Evolutionary conservation across 2,888 invertebrate species (phyloP), one percentile per base, ranked within the genome.

Genomic region (Chymomyza procnemis): DNA sequence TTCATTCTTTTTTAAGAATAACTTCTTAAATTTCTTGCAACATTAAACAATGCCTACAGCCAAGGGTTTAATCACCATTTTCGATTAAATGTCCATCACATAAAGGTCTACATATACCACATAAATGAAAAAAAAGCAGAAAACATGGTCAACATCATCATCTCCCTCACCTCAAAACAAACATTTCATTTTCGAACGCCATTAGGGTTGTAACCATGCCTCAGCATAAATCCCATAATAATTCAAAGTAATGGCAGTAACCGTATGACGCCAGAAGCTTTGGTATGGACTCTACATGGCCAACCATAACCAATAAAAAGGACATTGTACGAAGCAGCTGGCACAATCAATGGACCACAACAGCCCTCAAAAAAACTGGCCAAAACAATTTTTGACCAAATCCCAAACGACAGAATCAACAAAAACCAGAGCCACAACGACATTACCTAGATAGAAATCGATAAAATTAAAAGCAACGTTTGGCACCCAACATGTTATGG

Each of bases 251-350:
- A 50, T 50, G 50, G 18, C 34, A 41, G 9, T 41, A 12, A 1
- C 12, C 9, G 34, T 9, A 41, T 41, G 34, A 41, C 12, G 34
- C 50, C 50, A 67, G 21, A 66, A 34, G 12, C 21, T 19, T 46
- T 22, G 54, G 54, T 9, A 34, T 61, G 41, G 55, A 16, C n/a
- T 50, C 14, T 46, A 22, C 41, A 9, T 55, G 52, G 52, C 52
- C 71, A 69, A 63, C 78, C 84, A 73, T 76, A 80, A 72, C 76
- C 86, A 83, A 85, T 83, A 80, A 76, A 85, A 81, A 68, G 47
- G 76, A 74, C 73, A 83, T 85, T 81, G 79, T 69, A 74, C 68
- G 68, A 74, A 80, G 79, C 74, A 72, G 54, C 61, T 66, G 47
- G 46, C 34, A 34, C 54, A n/a, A 56, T 21, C 41, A 41, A 69